Conservation (phyloP, 1,140 invertebrate species). For the Drosophila tropicalis region DNA sequence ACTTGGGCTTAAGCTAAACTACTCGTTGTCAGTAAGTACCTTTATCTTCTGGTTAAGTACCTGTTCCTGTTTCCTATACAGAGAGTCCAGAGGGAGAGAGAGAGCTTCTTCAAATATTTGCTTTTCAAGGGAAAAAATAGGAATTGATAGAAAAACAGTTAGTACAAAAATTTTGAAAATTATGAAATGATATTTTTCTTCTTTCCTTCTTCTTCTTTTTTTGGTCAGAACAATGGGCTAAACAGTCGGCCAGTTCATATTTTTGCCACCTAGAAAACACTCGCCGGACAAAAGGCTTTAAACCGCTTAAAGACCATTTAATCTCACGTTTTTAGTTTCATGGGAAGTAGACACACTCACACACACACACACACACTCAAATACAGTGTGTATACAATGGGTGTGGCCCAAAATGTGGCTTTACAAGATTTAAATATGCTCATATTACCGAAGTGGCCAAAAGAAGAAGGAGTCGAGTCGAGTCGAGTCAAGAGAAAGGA, state of each 20-base stretch:
- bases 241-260: conserved; percentile 42
- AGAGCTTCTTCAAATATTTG: conserved; percentile 13
- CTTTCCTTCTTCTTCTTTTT: background rate
- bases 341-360: conserved; percentile 47
- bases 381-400: conserved; percentile 43
- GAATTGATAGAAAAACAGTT: conserved; percentile 1
- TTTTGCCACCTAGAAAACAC: conserved; percentile 72
- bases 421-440: conserved; percentile 65
- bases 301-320: conserved; percentile 76
- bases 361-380: conserved; percentile 1
- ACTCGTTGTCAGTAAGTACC: background rate
- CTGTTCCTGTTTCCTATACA: background rate
- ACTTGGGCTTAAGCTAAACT: conserved; percentile 28
- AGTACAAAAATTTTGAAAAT: conserved; percentile 35
- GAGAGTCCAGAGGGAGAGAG: too few relatives aligned
- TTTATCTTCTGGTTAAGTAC: background rate
- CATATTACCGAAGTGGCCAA: conserved; percentile 68
- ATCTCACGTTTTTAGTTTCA: conserved; percentile 76
- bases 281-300: conserved; percentile 67
- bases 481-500: background rate
- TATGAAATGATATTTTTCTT: conserved; percentile 40
- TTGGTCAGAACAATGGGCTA: conserved; percentile 24
- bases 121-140: background rate
- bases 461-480: conserved; percentile 48
- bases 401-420: conserved; percentile 54